A percentile compares a stretch with the other conserved stretches of the same genome.
These are phyloP conservation scores for Rotaria socialis DNA, from an alignment of 2,888 invertebrate species.

Conservation along the genomic window DNA sequence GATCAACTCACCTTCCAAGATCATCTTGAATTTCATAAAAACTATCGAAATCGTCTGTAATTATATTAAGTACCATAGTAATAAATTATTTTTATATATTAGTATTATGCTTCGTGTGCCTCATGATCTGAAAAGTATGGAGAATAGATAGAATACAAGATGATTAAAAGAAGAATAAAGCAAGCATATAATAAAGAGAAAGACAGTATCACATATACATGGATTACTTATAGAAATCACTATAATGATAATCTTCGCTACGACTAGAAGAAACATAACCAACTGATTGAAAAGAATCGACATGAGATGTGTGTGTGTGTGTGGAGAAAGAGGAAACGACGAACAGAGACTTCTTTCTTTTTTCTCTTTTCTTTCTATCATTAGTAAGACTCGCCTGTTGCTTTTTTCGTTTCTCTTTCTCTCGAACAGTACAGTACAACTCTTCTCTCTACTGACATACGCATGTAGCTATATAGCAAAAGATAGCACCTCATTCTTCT, in stretches of 20 bases:
- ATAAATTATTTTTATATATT: not conserved
- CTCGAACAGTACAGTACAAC: not conserved
- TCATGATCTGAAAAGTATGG: not conserved
- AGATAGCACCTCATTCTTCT: not conserved
- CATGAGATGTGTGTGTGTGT: not conserved
- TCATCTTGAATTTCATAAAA: slow-evolving; percentile 34
- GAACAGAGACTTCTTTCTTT: not conserved
- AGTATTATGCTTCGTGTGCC: not conserved
- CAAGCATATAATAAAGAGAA: not conserved
- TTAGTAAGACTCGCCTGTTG: not conserved
- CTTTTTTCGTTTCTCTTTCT: not conserved
- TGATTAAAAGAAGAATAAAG: not conserved
- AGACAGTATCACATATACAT: not conserved
- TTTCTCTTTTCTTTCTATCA: not conserved
- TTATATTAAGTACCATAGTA: not conserved
- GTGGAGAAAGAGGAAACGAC: not conserved
- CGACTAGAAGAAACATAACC: not conserved
- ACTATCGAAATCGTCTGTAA: slow-evolving; percentile 25
- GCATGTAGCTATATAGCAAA: not conserved
- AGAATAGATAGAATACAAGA: not conserved
- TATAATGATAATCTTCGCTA: not conserved
- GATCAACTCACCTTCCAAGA: not conserved
- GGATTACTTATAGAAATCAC: not conserved
- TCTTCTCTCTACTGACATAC: not conserved
- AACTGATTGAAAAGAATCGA: slow-evolving; percentile 23